Percentiles rank a stretch among this genome's conserved stretches.
phyloP scores from a whole-genome alignment of 2,797 vertebrate genomes.

The Linurgus olivaceus region DNA sequence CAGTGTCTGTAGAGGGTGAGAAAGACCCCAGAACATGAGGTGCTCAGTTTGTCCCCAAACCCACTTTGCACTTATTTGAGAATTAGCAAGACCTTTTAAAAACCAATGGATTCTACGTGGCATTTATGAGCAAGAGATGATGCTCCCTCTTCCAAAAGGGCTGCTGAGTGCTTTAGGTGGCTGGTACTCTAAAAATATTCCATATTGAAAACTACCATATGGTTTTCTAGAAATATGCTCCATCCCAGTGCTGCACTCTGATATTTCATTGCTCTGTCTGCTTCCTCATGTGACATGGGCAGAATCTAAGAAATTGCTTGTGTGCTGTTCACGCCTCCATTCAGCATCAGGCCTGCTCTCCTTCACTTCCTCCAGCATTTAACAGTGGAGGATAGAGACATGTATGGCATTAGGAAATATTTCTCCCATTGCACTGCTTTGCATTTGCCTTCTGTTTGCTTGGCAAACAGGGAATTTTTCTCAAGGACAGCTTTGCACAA shows the following conservation, averaged over 20 bases:
- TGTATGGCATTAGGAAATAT: background rate
- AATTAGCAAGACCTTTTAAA: background rate
- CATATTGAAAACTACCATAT: background rate
- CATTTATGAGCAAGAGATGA: background rate
- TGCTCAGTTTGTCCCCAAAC: background rate
- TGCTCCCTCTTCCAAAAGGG: background rate
- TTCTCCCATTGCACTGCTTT: background rate
- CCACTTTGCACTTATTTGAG: background rate
- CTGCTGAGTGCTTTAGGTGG: background rate
- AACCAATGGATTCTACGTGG: background rate
- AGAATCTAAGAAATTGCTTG: background rate
- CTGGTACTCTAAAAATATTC: background rate
- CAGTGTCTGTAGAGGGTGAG: background rate
- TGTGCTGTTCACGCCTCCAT: background rate
- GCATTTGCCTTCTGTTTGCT: background rate
- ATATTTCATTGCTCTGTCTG: background rate
- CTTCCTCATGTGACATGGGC: background rate
- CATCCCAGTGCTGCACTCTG: background rate
- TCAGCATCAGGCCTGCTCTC: fast-evolving
- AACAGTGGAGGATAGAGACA: fast-evolving
- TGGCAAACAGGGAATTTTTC: background rate
- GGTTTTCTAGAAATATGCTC: background rate
- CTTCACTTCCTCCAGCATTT: background rate
- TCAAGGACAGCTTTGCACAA: background rate
- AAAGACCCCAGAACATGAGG: background rate